A percentile compares a stretch with the other conserved stretches of the same genome.
Conservation (phyloP, 2,888 invertebrate species). For the Sesamia inferens region DNA sequence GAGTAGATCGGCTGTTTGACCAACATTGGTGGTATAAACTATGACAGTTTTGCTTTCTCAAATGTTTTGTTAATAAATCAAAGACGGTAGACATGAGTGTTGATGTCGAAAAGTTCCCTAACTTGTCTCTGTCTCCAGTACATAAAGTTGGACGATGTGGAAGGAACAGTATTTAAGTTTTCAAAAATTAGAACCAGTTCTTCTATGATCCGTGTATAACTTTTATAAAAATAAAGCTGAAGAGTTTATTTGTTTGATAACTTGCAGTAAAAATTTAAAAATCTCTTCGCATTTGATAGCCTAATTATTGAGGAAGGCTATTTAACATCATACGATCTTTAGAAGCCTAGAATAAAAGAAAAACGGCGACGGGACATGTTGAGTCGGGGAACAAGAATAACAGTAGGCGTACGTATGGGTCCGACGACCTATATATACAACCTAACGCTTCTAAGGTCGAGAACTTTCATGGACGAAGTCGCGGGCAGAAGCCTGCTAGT, state of each 20-base stretch:
- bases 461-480: not conserved
- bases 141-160: not conserved
- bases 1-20: constrained; percentile 11
- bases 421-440: too few relatives aligned
- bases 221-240: too few relatives aligned
- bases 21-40: constrained; percentile 29
- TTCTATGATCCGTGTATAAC: not conserved
- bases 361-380: too few relatives aligned
- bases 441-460: too few relatives aligned
- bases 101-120: not conserved
- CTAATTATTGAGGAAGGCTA: too few relatives aligned
- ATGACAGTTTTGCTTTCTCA: constrained; percentile 4
- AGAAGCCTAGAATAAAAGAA: too few relatives aligned
- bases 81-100: not conserved
- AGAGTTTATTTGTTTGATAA: too few relatives aligned
- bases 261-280: too few relatives aligned
- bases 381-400: not conserved
- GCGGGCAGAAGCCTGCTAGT: not conserved
- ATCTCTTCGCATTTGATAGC: too few relatives aligned
- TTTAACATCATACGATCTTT: too few relatives aligned
- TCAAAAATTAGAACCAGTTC: not conserved
- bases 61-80: constrained; percentile 17
- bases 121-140: not conserved
- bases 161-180: not conserved
- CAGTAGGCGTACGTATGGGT: too few relatives aligned